Percentiles rank a stretch among this genome's conserved stretches.
These are phyloP conservation scores for Euborellia annulipes DNA, from an alignment of 1,140 invertebrate genomes.

Conservation along the genomic window DNA sequence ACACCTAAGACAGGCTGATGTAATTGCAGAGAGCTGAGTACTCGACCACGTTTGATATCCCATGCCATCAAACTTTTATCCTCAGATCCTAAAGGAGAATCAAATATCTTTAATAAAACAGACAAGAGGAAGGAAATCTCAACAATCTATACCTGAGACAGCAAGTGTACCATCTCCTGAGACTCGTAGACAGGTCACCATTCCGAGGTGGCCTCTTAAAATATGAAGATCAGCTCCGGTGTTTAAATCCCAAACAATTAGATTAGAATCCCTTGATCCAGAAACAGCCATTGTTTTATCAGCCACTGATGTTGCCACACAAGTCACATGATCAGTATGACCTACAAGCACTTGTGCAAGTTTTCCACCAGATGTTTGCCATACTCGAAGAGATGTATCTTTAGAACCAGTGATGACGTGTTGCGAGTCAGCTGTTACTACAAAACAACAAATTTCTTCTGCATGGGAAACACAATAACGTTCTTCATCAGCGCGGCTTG, in stretches of 20 bases:
- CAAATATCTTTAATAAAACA: no score
- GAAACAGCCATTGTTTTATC: conserved; percentile 66
- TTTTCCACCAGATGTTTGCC: conserved; percentile 70
- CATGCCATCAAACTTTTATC: conserved; percentile 68
- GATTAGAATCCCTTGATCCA: conserved; percentile 63
- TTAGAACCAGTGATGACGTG: conserved; percentile 69
- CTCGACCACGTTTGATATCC: conserved; percentile 60
- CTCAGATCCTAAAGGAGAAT: conserved; percentile 51
- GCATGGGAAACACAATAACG: conserved; percentile 61
- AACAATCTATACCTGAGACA: conserved; percentile 42
- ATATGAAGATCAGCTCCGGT: conserved; percentile 64
- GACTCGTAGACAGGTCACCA: conserved; percentile 59
- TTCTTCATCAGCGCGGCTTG: conserved; percentile 51
- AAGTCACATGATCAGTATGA: conserved; percentile 67
- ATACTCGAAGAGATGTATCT: conserved; percentile 76
- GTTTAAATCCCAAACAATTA: conserved; percentile 74
- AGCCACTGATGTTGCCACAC: conserved; percentile 58
- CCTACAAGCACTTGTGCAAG: conserved; percentile 71
- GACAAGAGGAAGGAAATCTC: no score
- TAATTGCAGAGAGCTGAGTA: conserved; percentile 54
- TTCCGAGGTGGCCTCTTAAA: conserved; percentile 57
- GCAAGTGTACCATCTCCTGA: conserved; percentile 60
- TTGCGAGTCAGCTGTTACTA: conserved; percentile 60
- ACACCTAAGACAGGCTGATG: conserved; percentile 60
- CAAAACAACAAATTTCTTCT: conserved; percentile 67